These are phyloP conservation scores for Fregata magnificens DNA, from an alignment of 2,113 vertebrate genomes.

Conservation along the genomic window DNA sequence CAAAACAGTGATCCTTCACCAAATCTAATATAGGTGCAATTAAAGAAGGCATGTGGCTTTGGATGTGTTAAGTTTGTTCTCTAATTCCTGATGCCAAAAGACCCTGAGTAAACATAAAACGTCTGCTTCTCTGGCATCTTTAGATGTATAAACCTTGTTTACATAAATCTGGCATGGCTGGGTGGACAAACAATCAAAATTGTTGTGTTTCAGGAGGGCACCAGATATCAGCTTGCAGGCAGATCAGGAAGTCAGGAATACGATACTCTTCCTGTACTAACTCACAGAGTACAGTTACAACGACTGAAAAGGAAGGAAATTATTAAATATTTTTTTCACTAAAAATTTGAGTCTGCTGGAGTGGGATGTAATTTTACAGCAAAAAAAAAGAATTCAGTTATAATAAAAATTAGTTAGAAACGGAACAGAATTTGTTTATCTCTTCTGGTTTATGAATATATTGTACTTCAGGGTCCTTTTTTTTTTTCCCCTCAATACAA, in stretches of 20 bases:
- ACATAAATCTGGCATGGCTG: neutral
- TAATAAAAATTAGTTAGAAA: neutral
- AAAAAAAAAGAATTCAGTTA: neutral
- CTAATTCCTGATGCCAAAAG: neutral
- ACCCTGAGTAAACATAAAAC: neutral
- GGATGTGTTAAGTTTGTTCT: neutral
- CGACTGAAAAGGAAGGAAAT: neutral
- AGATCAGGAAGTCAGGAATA: neutral
- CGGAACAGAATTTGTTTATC: neutral
- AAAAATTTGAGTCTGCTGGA: neutral
- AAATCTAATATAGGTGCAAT: neutral
- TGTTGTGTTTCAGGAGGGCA: neutral
- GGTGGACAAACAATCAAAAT: neutral
- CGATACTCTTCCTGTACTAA: neutral
- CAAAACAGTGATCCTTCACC: neutral
- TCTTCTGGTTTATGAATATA: neutral
- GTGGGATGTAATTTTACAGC: neutral
- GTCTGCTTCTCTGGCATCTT: neutral
- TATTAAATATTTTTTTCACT: neutral
- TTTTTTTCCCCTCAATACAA: neutral
- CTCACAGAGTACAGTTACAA: neutral
- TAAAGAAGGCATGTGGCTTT: neutral
- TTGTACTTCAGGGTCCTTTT: neutral
- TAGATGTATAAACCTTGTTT: neutral
- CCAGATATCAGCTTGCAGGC: neutral